These are phyloP conservation scores for Habrosyne pyritoides DNA, from an alignment of 2,888 invertebrate genomes.

Conservation along the genomic window DNA sequence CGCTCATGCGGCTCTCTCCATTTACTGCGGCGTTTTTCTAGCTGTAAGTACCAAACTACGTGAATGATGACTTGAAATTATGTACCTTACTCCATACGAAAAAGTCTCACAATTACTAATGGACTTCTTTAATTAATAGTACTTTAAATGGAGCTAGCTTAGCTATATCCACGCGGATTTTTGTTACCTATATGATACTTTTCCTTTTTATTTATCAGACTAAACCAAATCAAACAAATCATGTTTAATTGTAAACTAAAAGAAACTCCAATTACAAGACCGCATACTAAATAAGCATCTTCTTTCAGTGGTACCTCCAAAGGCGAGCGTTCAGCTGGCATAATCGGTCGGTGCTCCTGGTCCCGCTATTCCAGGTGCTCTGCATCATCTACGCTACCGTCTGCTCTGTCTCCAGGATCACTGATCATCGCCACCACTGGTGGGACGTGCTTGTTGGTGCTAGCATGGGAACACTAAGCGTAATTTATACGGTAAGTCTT, in stretches of 20 bases:
- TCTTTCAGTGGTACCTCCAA: conserved; percentile 87
- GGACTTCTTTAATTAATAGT: no score
- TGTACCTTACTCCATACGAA: no score
- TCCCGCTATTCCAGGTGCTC: conserved; percentile 85
- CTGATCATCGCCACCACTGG: conserved; percentile 91
- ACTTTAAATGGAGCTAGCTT: no score
- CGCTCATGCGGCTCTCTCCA: conserved; percentile 88
- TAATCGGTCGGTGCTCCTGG: conserved; percentile 77
- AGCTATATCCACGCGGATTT: no score
- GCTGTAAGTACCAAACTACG: conserved; percentile 86
- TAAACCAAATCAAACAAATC: no score
- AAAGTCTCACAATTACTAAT: no score
- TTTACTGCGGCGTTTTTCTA: conserved; percentile 86
- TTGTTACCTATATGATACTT: no score
- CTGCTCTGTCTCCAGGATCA: conserved; percentile 87
- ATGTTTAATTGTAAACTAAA: no score
- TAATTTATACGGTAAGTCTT: conserved; percentile 82
- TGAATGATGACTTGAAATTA: no score
- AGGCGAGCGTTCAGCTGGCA: conserved; percentile 77
- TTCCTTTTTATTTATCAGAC: no score
- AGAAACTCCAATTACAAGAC: background rate
- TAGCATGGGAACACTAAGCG: conserved; percentile 82
- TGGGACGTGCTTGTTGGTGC: conserved; percentile 89
- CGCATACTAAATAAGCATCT: background rate
- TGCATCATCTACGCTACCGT: conserved; percentile 85